Evolutionary conservation across 2,113 vertebrate species (phyloP), one percentile per base, ranked within the genome.

Genomic region (Ictalurus furcatus): DNA sequence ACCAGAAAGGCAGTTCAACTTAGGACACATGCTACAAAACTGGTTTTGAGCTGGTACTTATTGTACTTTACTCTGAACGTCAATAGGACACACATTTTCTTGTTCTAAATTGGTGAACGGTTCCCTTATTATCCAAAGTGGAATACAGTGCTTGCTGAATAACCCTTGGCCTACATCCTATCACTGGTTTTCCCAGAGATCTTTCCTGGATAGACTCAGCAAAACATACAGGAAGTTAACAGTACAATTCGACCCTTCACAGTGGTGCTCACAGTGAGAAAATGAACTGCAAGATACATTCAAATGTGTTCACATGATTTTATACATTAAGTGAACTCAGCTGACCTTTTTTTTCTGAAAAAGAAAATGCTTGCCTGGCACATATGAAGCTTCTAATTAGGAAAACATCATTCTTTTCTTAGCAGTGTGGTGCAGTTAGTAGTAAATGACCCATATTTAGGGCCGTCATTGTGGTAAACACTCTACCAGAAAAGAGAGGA

Each of bases 361-460:
- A 28, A 25, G 65, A 44, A 83, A 88, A 58, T 12, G 67, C 37
- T 58, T 23, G 13, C 21, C 59, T 87, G n/a, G n/a, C n/a, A 84
- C 37, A 65, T 44, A 88, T 90, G 59, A 92, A 90, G 86, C 85
- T 37, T 67, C 61, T 65, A 21, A 59, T 87, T 30, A 85, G 79
- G 84, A 81, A 88, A 84, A 44, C 52, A 19, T 9, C 2, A 85
- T 44, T 76, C 65, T 81, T 74, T 85, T 91, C 88, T 85, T 37
- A 88, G 82, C 63, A 91, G 58, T 14, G 52, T 40, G 58, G 82
- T 58, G 63, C 28, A 40, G 25, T 85, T 84, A n/a, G 88, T 76
- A 85, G 83, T 91, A 89, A 85, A 89, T 81, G 87, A 30, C 74
- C 65, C 69, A 30, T 58, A 84, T 87, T 76, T 59, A 65, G 61